Conservation (phyloP, 2,797 vertebrate genomes). For the Enteromius viviparus region DNA sequence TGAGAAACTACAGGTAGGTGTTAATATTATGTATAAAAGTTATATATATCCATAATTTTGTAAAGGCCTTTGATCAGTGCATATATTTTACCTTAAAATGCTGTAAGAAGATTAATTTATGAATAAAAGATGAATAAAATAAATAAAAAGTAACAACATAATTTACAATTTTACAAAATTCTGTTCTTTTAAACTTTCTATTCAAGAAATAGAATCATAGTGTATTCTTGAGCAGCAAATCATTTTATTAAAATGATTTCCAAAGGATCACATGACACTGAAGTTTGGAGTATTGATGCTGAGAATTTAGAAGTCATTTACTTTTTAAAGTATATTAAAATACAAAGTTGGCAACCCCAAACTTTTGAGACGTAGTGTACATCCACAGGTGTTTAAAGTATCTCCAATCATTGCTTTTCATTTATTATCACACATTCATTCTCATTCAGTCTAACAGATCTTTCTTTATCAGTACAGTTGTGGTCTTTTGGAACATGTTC, state of each 20-base stretch:
- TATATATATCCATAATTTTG: neutral
- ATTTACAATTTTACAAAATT: neutral
- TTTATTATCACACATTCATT: neutral
- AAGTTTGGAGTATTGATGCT: neutral
- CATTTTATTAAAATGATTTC: too few relatives aligned
- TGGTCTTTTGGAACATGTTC: neutral
- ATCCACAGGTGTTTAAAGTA: neutral
- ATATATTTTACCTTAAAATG: neutral
- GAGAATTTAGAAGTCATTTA: neutral
- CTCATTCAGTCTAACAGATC: neutral
- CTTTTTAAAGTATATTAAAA: neutral
- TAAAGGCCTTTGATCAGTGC: neutral
- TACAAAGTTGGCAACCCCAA: neutral
- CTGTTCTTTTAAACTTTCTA: neutral
- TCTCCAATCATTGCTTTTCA: neutral
- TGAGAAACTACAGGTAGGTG: conserved; percentile 92
- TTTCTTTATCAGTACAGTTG: neutral
- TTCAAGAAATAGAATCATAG: neutral
- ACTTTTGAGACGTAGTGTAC: neutral
- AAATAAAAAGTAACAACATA: neutral
- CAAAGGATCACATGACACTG: neutral
- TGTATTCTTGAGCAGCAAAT: neutral
- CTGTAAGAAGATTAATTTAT: neutral
- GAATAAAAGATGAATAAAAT: neutral
- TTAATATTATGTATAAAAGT: neutral